Evolutionary conservation across 1,140 invertebrate genomes (phyloP).

Genomic region (Cyclargus thomasi): DNA sequence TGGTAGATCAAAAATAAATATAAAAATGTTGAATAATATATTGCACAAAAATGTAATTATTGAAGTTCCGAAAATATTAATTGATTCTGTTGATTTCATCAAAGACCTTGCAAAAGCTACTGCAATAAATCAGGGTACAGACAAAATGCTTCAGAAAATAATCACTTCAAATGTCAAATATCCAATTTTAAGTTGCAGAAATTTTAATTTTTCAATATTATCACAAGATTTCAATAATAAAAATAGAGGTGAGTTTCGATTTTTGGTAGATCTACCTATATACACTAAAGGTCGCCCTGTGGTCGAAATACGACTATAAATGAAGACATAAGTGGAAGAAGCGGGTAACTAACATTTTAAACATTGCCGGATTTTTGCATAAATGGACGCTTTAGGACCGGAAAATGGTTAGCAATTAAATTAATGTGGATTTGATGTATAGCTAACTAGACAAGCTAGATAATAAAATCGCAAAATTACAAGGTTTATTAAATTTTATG

Average conservation of each 20-base stretch:
- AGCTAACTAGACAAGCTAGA: too few species aligned
- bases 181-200: neutral
- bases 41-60: constrained; percentile 58
- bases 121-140: constrained; percentile 48
- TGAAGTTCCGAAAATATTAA: constrained; percentile 52
- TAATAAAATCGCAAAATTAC: too few species aligned
- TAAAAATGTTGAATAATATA: constrained; percentile 51
- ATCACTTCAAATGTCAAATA: constrained; percentile 5
- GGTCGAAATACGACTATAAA: too few species aligned
- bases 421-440: too few species aligned
- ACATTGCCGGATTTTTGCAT: too few species aligned
- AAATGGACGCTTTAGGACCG: too few species aligned
- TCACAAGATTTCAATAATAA: neutral
- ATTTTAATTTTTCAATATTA: neutral
- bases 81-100: constrained; percentile 45
- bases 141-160: too few species aligned
- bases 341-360: too few species aligned
- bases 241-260: neutral
- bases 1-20: constrained; percentile 52
- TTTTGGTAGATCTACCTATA: neutral
- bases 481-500: too few species aligned
- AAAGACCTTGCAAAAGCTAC: constrained; percentile 42
- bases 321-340: too few species aligned
- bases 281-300: too few species aligned
- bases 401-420: too few species aligned